Evolutionary conservation across 2,888 invertebrate genomes (phyloP), one percentile per base, ranked within the genome.

Genomic region (Rosalia funebris): DNA sequence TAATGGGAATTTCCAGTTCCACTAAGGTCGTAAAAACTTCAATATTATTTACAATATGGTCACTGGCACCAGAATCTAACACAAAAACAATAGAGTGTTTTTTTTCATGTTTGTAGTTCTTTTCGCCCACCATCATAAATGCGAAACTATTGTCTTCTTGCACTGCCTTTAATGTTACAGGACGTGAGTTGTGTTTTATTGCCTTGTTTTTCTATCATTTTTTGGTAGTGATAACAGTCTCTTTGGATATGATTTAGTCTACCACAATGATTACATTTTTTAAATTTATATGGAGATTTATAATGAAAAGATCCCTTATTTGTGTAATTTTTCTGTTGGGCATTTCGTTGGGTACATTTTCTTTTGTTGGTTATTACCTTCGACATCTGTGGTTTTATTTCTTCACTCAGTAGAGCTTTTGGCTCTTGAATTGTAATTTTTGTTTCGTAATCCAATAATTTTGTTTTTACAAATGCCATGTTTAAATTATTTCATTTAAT

Each of bases 11-110:
- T 53, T 61, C 10, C 25, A 59, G 12, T 16, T 31, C 31, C 11
- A 16, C 20, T 19, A 53, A 42, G 16, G 42, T 11, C 41, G 10
- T 37, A 67, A 31, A 32, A n/a, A 54, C 12, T 7, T 59, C 46
- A 14, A 15, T 12, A 50, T 41, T 50, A 42, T 16, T 31, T 14
- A 45, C 32, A 1, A 70, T 20, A 41, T 68, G 66, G 16, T 70
- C 65, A 4, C 66, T 41, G 2, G 63, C 66, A 39, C 68, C 66
- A 1, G 68, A 66, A 39, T 68, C 68, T 50, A 70, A 34, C 17
- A 70, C 14, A 36, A 69, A 69, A 34, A 25, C 25, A 5, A 25
- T 25, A 5, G 7, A 25, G 25, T 25, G 4, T 25, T 25, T 25
- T 25, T 7, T 7, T 5, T 25, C 25, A 25, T 5, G 25, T 25